Evolutionary conservation across 2,888 invertebrate genomes (phyloP), one percentile per base, ranked within the genome.

Genomic region (Dicycla oo): DNA sequence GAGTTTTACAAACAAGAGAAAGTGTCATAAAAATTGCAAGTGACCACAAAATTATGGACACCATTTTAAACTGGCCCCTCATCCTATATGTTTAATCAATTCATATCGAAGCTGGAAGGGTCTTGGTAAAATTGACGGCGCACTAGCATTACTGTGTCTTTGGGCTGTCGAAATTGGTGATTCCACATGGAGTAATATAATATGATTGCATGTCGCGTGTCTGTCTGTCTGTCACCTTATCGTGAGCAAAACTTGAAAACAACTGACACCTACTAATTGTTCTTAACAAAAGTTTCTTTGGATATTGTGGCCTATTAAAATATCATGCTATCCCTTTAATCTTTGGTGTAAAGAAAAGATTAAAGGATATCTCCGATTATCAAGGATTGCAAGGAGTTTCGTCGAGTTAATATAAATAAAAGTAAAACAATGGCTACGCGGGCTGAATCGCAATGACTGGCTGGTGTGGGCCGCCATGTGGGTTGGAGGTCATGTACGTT

Each of bases 351-450:
- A 43, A 40, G 2, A 45, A 51, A 43, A 54, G n/a, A 82, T 78
- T n/a, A 64, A 69, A 77, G 58, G 66, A 68, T 75, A 61, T 60
- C 56, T 30, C 87, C 89, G 89, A 92, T 91, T 87, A 87, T 86
- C 83, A 86, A 85, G 84, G 60, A 72, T 76, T 70, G 75, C 67
- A 54, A 66, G 78, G 66, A 80, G 69, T 87, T 73, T 70, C 51
- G 57, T 49, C 89, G 88, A 92, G 92, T 94, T 91, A 87, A 90
- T 92, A 78, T 53, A 81, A 64, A 94, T 93, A 93, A 93, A 94
- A 93, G 91, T 93, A 91, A 93, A 92, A 95, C 95, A 95, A 94
- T 94, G 93, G 92, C 79, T 88, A 93, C 93, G 94, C 93, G 92
- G 90, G 90, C 91, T 88, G 95, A 95, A 95, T 95, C 88, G 89